Evolutionary conservation across 1,140 invertebrate species (phyloP), one percentile per base, ranked within the genome.

Genomic region (Akabosia matsudoensis): DNA sequence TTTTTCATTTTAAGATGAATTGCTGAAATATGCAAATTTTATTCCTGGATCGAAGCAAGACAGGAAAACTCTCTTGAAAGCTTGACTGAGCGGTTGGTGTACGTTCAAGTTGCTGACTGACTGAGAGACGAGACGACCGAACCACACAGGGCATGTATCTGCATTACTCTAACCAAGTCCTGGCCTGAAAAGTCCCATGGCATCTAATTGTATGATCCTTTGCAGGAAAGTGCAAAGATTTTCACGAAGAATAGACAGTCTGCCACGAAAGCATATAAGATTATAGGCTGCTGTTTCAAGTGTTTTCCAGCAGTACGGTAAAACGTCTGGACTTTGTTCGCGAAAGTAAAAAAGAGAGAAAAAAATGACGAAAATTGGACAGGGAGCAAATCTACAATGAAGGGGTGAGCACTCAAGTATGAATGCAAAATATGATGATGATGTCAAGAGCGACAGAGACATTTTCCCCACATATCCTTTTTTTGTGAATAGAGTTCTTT

Each of bases 21-120:
- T 67, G 61, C 61, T 67, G 24, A 67, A 67, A 67, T 67, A 67
- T 67, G 61, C 61, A 67, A 67, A 67, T 67, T 28, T 67, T 67
- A 28, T 67, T 67, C 61, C 61, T 31, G 28, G 31, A 67, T 67
- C 26, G 28, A 31, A 67, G 30, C 28, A 1, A 61, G 54, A 61
- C 7, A 61, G 54, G 18, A 18, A 45, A 7, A 45, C n/a, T n/a
- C n/a, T n/a, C n/a, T n/a, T 7, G 18, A 45, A 45, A 45, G 37
- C 18, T 45, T 45, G 37, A 18, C 37, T 45, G 37, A 45, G 37
- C 37, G 18, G 37, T 45, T 45, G 37, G 18, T n/a, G n/a, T n/a
- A n/a, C n/a, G n/a, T n/a, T n/a, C n/a, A n/a, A n/a, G n/a, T n/a
- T n/a, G n/a, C 7, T 45, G 37, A 45, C 7, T 45, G 37, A 45